These are phyloP conservation scores for Macrosoma leucophasiata DNA, from an alignment of 2,888 invertebrate species.

Conservation along the genomic window DNA sequence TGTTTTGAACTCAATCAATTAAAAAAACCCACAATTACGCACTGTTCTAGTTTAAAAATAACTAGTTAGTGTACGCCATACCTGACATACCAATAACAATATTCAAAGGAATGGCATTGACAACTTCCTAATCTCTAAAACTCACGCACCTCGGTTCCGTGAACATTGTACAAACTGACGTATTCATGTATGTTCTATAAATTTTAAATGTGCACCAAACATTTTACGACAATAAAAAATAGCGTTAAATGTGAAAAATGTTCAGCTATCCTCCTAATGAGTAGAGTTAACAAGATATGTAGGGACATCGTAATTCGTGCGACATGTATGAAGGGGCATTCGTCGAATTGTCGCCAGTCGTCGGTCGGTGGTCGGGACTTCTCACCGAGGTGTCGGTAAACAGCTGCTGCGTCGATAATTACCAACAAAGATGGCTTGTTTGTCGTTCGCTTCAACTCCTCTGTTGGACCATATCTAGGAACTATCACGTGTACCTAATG, in stretches of 20 bases:
- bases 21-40: no score
- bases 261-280: conserved; percentile 42
- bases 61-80: no score
- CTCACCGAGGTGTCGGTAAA: conserved; percentile 67
- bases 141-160: no score
- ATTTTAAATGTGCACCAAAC: no score
- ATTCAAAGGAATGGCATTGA: no score
- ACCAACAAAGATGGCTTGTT: conserved; percentile 64
- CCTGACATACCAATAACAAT: no score
- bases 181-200: no score
- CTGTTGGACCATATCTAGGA: conserved; percentile 26
- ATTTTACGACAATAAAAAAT: conserved; percentile 12
- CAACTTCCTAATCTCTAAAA: no score
- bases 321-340: conserved; percentile 44
- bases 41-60: no score
- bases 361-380: conserved; percentile 71
- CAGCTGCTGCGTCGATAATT: conserved; percentile 67
- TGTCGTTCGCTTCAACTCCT: conserved; percentile 50
- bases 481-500: no score
- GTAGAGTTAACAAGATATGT: conserved; percentile 39
- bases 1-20: no score
- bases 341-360: conserved; percentile 60
- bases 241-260: conserved; percentile 45
- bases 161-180: no score
- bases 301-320: conserved; percentile 32